phyloP scores from a whole-genome alignment of 1,140 invertebrate genomes.

The Drosophila arawakana region DNA sequence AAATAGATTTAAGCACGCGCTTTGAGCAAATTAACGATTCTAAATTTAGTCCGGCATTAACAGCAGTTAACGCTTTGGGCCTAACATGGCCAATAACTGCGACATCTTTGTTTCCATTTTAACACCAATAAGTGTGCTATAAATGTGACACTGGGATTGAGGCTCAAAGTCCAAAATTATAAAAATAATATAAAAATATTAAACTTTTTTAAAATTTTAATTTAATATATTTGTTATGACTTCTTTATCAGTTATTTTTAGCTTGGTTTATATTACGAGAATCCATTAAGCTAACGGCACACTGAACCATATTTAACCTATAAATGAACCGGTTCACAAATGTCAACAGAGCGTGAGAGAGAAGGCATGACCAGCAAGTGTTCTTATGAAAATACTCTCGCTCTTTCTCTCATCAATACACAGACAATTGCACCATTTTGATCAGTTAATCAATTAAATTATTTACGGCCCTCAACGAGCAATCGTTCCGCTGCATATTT shows the following conservation, averaged over 20 bases:
- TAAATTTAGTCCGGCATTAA: not conserved
- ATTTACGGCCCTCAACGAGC: constrained; percentile 38
- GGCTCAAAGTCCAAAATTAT: not conserved
- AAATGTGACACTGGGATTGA: not conserved
- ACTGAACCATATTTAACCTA: constrained; percentile 15
- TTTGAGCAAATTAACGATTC: constrained; percentile 21
- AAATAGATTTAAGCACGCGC: constrained; percentile 26
- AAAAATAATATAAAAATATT: too few species aligned
- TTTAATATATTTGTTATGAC: not conserved
- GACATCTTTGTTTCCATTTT: constrained; percentile 1
- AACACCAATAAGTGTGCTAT: constrained; percentile 15
- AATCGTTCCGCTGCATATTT: constrained; percentile 33
- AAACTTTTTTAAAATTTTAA: not conserved
- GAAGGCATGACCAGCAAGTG: not conserved
- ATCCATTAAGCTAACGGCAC: not conserved
- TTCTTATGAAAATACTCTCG: not conserved
- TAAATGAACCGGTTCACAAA: constrained; percentile 15
- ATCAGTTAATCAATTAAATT: constrained; percentile 55
- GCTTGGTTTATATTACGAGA: not conserved
- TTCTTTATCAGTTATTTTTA: not conserved
- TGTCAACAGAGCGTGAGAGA: not conserved
- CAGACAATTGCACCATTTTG: constrained; percentile 18
- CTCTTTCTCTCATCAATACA: not conserved
- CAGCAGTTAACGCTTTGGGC: constrained; percentile 2
- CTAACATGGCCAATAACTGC: not conserved